Evolutionary conservation across 2,113 vertebrate genomes (phyloP).

Genomic region (Poecilia latipinna): DNA sequence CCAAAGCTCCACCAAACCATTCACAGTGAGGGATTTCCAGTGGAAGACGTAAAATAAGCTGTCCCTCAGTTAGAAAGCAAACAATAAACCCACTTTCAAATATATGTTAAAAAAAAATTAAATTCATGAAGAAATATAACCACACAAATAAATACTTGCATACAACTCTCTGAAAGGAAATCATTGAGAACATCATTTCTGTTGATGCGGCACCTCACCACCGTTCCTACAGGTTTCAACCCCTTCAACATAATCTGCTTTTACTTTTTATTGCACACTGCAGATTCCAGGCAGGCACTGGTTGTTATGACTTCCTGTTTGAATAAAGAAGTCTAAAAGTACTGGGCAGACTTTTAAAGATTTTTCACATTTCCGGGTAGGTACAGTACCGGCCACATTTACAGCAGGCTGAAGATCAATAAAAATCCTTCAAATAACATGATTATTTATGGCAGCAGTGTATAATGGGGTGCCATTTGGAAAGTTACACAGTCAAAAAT

Average conservation of each 20-base stretch:
- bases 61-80: constrained; percentile 9
- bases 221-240: constrained; percentile 14
- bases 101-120: constrained; percentile 63
- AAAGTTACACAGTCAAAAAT: no score
- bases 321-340: neutral
- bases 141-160: constrained; percentile 66
- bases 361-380: no score
- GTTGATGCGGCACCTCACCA: neutral
- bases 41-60: constrained; percentile 17
- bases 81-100: constrained; percentile 33
- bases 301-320: neutral
- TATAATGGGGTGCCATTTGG: no score
- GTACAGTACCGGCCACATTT: no score
- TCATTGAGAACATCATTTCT: constrained; percentile 27
- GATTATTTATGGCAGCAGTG: no score
- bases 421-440: no score
- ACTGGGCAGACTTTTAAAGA: neutral
- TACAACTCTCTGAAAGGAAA: constrained; percentile 28
- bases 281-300: neutral
- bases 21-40: constrained; percentile 50
- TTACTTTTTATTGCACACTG: neutral
- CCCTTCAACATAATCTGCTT: neutral
- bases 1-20: neutral
- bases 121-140: constrained; percentile 49
- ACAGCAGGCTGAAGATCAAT: no score